Conservation (phyloP, 2,113 vertebrate genomes). For the Corythornis cristatus region DNA sequence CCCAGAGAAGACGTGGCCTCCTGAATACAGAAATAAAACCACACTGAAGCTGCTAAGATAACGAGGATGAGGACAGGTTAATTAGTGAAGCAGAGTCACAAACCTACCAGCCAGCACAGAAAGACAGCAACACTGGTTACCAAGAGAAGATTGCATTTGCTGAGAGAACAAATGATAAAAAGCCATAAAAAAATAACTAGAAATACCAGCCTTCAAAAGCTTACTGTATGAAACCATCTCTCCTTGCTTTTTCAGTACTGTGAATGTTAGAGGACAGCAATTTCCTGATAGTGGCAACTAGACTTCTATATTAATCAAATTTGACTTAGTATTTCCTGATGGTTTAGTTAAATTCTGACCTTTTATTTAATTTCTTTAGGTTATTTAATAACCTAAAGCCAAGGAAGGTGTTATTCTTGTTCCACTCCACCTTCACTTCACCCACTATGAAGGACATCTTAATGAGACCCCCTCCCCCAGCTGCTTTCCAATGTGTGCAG, state of each 20-base stretch:
- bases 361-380: neutral
- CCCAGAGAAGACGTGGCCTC: neutral
- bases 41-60: neutral
- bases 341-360: neutral
- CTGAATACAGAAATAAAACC: neutral
- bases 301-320: neutral
- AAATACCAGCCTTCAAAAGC: neutral
- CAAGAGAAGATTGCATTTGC: fast-evolving
- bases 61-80: neutral
- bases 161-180: neutral
- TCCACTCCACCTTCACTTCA: neutral
- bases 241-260: neutral
- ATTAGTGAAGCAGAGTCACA: neutral
- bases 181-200: neutral
- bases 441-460: neutral
- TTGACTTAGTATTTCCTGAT: neutral
- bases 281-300: neutral
- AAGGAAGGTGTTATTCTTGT: neutral
- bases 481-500: neutral
- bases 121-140: neutral
- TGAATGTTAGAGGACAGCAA: neutral
- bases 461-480: neutral
- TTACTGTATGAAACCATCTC: neutral
- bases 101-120: neutral
- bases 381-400: neutral